Evolutionary conservation across 2,888 invertebrate species (phyloP).

Genomic region (Tolmerus cingulatus): DNA sequence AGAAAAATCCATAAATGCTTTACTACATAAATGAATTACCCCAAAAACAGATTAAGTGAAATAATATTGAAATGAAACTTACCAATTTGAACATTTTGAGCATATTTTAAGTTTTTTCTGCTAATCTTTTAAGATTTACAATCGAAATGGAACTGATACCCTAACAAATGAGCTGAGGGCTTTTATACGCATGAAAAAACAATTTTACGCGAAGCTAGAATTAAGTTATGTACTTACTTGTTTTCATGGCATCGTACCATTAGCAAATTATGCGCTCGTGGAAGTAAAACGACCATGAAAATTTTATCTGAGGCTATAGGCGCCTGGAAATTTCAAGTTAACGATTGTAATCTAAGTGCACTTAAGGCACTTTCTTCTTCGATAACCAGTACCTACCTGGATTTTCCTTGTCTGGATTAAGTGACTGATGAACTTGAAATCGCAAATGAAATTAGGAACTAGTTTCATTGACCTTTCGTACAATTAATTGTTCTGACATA

Average conservation of each 20-base stretch:
- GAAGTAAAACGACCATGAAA: not conserved
- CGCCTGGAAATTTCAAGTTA: not conserved
- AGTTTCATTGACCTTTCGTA: no score
- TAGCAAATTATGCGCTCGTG: not conserved
- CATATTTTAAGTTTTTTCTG: not conserved
- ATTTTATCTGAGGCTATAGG: not conserved
- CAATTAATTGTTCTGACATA: no score
- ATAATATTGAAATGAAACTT: slow-evolving; percentile 50
- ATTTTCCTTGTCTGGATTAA: not conserved
- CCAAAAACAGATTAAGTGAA: not conserved
- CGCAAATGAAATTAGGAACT: not conserved
- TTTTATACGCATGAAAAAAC: not conserved
- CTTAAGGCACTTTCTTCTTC: not conserved
- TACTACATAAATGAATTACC: no score
- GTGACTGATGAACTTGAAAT: not conserved
- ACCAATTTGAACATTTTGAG: slow-evolving; percentile 62
- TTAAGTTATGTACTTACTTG: not conserved
- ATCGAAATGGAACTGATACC: not conserved
- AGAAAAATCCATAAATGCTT: no score
- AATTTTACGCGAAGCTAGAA: not conserved
- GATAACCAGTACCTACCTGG: not conserved
- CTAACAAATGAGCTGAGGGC: not conserved
- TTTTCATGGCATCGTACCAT: not conserved
- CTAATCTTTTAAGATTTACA: not conserved
- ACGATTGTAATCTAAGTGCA: not conserved